A percentile compares a stretch with the other conserved stretches of the same genome.
Conservation (phyloP, 2,797 vertebrate species). For the Gymnoscopelus braueri region DNA sequence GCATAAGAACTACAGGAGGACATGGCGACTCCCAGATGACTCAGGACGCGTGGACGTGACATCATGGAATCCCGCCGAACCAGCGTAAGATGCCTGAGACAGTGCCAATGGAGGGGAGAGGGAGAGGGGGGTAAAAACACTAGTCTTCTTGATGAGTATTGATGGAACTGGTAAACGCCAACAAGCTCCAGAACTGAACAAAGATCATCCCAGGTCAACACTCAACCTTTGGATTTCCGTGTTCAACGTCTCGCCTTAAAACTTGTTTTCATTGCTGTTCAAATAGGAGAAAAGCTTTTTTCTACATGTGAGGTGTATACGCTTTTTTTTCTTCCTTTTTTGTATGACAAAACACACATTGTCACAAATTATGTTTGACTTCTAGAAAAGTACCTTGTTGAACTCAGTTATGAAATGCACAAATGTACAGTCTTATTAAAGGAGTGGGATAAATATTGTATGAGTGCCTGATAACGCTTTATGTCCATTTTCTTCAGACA, state of each 20-base stretch:
- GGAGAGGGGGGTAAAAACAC: slow-evolving; percentile 68
- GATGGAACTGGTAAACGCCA: slow-evolving; percentile 81
- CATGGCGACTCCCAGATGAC: slow-evolving; percentile 85
- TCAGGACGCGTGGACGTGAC: slow-evolving; percentile 83
- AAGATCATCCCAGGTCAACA: slow-evolving; percentile 76
- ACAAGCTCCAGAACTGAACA: slow-evolving; percentile 85
- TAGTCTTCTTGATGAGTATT: slow-evolving; percentile 76
- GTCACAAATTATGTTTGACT: slow-evolving; percentile 57
- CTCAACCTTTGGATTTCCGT: slow-evolving; percentile 87
- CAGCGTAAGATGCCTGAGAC: slow-evolving; percentile 87
- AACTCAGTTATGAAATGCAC: slow-evolving; percentile 70
- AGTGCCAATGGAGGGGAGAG: slow-evolving; percentile 68
- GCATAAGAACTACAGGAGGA: slow-evolving; percentile 87
- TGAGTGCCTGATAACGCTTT: slow-evolving; percentile 69
- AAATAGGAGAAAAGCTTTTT: slow-evolving; percentile 79
- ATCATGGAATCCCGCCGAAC: slow-evolving; percentile 80
- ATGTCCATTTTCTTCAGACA: slow-evolving; percentile 58
- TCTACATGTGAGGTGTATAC: slow-evolving; percentile 89
- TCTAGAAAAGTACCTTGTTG: slow-evolving; percentile 62
- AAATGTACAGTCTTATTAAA: slow-evolving; percentile 76
- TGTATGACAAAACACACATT: slow-evolving; percentile 42
- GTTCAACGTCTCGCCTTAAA: slow-evolving; percentile 95
- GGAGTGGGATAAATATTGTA: slow-evolving; percentile 56
- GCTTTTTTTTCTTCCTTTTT: slow-evolving; percentile 24
- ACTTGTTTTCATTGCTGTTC: slow-evolving; percentile 94